Evolutionary conservation across 2,113 vertebrate species (phyloP), one percentile per base, ranked within the genome.

Genomic region (Sterna hirundo): DNA sequence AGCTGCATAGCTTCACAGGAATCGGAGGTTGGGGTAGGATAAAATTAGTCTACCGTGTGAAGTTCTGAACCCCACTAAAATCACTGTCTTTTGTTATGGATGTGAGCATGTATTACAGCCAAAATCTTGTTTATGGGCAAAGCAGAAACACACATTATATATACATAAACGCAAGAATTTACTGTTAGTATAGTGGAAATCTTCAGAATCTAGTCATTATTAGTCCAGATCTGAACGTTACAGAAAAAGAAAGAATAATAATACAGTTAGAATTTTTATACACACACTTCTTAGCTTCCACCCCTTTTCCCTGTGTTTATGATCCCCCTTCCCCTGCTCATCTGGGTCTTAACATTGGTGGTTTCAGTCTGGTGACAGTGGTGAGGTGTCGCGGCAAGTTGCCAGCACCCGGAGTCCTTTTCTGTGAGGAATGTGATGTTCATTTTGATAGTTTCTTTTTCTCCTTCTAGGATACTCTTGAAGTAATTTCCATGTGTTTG

Each of bases 291-390:
- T 52, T 71, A 34, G 3, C n/a, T 74, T 62, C 54, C 25, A 38
- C 10, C 9, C 3, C n/a, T 49, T 49, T 75, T 69, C 23, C 34
- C 51, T 19, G 6, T 64, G 36, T 51, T 75, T 44, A 40, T 40
- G 19, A 13, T 62, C 0, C 0, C 27, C 15, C 36, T 76, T 60
- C 17, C 12, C 15, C 16, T n/a, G 25, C 5, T 64, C 3, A 2
- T 52, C 32, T 84, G 40, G 4, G 18, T 42, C 22, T 21, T 76
- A 46, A 51, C 7, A 9, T 9, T 15, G 9, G 8, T 68, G 29
- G 27, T 21, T 85, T 62, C 47, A 58, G 21, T 26, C 16, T 42
- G 30, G 27, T 68, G 60, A 44, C 36, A 34, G n/a, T 34, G 22
- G 22, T 68, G 68, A 27, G 3, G 0, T 55, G 19, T 64, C 20